Evolutionary conservation across 2,797 vertebrate species (phyloP).

Genomic region (Pseudocheirus occidentalis): DNA sequence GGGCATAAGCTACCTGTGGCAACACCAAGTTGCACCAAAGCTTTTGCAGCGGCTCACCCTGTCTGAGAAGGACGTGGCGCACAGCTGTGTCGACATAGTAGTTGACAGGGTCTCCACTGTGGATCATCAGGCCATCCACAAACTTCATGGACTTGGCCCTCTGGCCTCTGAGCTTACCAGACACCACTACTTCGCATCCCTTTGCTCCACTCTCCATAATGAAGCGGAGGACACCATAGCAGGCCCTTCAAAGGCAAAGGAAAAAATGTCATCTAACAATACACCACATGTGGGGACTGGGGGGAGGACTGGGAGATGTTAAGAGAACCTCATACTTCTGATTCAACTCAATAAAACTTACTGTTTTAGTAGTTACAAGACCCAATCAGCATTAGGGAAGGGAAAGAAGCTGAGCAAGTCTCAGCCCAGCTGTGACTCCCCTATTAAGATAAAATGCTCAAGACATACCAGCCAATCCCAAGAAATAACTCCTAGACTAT

Average conservation of each 20-base stretch:
- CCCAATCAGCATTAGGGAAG: background rate
- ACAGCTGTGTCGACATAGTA: conserved; percentile 98
- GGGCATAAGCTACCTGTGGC: background rate
- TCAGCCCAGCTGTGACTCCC: background rate
- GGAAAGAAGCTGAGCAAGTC: background rate
- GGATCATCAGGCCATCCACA: conserved; percentile 99
- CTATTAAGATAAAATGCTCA: background rate
- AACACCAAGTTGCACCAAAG: background rate
- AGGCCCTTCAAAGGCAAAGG: conserved; percentile 87
- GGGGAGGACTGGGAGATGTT: background rate
- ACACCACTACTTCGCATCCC: conserved; percentile 97
- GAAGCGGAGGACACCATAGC: conserved; percentile 97
- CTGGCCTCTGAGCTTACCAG: conserved; percentile 97
- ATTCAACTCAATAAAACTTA: background rate
- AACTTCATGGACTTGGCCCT: conserved; percentile 99
- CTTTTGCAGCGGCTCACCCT: conserved; percentile 88
- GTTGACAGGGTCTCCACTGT: conserved; percentile 98
- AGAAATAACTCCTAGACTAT: background rate
- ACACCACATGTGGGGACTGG: background rate
- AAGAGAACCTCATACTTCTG: background rate
- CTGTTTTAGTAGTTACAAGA: background rate
- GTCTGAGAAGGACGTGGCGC: conserved; percentile 96
- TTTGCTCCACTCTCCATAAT: conserved; percentile 99
- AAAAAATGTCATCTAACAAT: background rate
- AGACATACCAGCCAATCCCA: background rate